Evolutionary conservation across 2,113 vertebrate genomes (phyloP), one percentile per base, ranked within the genome.

Genomic region (Chelonoidis abingdonii): DNA sequence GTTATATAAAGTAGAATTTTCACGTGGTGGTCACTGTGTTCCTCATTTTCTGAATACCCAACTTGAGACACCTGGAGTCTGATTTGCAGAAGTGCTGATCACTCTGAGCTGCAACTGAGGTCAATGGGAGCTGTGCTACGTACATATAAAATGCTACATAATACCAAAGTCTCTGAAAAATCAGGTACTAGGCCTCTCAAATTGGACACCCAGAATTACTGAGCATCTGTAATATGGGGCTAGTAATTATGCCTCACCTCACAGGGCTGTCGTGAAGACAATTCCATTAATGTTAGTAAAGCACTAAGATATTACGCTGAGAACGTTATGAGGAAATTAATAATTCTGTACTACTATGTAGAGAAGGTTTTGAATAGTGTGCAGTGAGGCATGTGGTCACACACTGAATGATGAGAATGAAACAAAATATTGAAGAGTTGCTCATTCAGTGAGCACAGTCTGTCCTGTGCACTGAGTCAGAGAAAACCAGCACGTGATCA

Each of bases 291-390:
- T 69, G 35, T n/a, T 69, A 69, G 16, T 69, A n/a, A 69, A 69
- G 27, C 49, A 16, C 29, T 16, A 54, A 8, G 0, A 0, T 29
- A 87, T 56, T 4, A 56, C 25, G 44, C 53, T 2, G 1, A n/a
- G 50, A 82, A n/a, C 2, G 2, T 35, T 14, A 3, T 1, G 22
- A 85, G 78, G 25, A 3, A 10, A n/a, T 0, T 0, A 35, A 21
- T 35, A 12, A 38, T n/a, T 0, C 1, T 54, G n/a, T 72, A 72
- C n/a, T 65, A 83, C 14, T 35, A 4, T 47, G 79, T 47, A 49
- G 80, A 24, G 53, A 53, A 83, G 19, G 19, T 12, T 12, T 81
- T 49, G 80, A 81, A 86, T 19, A 86, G n/a, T 29, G 31, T 56
- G 78, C 49, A 65, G 38, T 16, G 14, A 5, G 5, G n/a, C 62